A percentile compares a stretch with the other conserved stretches of the same genome.
Conservation (phyloP, 1,140 invertebrate species). For the Papilio aristodemus region DNA sequence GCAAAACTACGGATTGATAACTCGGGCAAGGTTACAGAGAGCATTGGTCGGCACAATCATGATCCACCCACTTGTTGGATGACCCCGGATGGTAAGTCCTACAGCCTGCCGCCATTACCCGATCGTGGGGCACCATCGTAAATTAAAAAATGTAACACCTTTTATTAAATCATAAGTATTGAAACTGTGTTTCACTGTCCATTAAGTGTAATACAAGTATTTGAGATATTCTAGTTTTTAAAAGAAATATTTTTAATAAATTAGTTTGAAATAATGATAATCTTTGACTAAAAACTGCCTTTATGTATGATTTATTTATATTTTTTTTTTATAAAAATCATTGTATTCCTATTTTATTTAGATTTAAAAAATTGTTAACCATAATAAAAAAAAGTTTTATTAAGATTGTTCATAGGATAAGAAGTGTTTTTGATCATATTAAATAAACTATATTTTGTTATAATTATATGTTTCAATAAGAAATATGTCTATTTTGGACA, state of each 20-base stretch:
- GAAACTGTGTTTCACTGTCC: slow-evolving; percentile 56
- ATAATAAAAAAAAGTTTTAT: not conserved
- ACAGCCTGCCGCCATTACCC: slow-evolving; percentile 63
- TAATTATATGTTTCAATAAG: not conserved
- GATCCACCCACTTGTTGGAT: slow-evolving; percentile 75
- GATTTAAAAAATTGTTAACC: not conserved
- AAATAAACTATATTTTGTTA: no score
- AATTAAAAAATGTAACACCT: slow-evolving; percentile 34
- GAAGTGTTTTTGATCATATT: not conserved
- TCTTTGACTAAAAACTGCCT: not conserved
- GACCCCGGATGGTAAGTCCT: slow-evolving; percentile 74
- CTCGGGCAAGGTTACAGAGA: slow-evolving; percentile 69
- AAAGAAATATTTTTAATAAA: not conserved
- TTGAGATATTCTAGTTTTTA: slow-evolving; percentile 31
- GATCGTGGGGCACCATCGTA: slow-evolving; percentile 51
- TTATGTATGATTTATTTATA: not conserved
- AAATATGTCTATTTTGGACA: not conserved
- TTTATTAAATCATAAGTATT: slow-evolving; percentile 49
- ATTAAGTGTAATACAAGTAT: slow-evolving; percentile 37
- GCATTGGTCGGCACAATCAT: slow-evolving; percentile 71
- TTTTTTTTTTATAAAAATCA: not conserved
- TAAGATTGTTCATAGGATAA: not conserved
- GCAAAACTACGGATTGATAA: slow-evolving; percentile 73
- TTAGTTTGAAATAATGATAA: no score
- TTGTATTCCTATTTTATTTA: slow-evolving; percentile 12